A percentile compares a stretch with the other conserved stretches of the same genome.
These are phyloP conservation scores for Malurus splendens DNA, from an alignment of 2,797 vertebrate species.

Conservation along the genomic window DNA sequence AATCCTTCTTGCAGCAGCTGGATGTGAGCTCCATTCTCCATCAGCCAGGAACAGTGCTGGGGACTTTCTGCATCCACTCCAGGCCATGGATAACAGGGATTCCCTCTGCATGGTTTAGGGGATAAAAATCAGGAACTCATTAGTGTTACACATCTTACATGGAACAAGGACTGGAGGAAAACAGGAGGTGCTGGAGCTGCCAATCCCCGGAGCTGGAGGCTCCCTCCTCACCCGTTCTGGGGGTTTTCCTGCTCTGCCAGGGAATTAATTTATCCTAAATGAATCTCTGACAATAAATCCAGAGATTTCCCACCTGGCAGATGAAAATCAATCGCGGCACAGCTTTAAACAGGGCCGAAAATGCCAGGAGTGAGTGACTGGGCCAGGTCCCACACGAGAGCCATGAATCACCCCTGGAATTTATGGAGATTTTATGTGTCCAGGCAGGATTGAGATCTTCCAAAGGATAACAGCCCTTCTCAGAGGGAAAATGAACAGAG, in stretches of 20 bases:
- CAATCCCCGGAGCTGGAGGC: not conserved
- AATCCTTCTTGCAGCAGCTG: slow-evolving; percentile 27
- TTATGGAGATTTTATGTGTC: not conserved
- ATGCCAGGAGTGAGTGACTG: not conserved
- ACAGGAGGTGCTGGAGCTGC: not conserved
- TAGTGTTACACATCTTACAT: not conserved
- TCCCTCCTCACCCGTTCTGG: fast-evolving
- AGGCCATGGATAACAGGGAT: slow-evolving; percentile 21
- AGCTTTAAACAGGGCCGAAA: not conserved
- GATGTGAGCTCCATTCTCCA: slow-evolving; percentile 46
- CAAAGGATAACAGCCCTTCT: not conserved
- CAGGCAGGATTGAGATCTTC: not conserved
- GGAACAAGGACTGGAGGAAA: not conserved
- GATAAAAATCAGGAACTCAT: slow-evolving; percentile 54
- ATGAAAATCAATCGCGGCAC: not conserved
- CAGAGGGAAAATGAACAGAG: not conserved
- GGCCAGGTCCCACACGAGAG: not conserved
- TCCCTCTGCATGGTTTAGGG: slow-evolving; percentile 40
- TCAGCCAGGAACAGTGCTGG: not conserved
- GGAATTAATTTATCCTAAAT: not conserved
- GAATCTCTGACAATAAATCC: not conserved
- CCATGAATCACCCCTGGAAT: not conserved
- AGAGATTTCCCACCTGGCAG: not conserved
- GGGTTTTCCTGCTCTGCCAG: fast-evolving
- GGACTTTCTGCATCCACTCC: not conserved